Evolutionary conservation across 2,888 invertebrate genomes (phyloP).

Genomic region (Tinea pellionella): DNA sequence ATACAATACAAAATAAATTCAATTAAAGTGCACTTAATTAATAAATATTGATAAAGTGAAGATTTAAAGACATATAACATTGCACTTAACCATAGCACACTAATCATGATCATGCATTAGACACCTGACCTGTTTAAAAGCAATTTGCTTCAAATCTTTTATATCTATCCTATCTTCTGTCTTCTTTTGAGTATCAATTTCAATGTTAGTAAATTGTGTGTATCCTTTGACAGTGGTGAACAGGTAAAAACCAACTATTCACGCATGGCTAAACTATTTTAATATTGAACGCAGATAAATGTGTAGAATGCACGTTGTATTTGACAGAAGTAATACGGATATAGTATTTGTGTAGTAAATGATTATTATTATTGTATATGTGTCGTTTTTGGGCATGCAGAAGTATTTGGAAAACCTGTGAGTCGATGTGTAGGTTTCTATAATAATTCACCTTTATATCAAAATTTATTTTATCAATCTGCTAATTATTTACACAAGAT

Average conservation of each 20-base stretch:
- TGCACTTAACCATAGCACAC: constrained; percentile 1
- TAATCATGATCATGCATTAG: constrained; percentile 45
- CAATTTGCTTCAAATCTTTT: constrained; percentile 37
- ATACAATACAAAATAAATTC: neutral
- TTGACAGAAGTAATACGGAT: constrained; percentile 25
- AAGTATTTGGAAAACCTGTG: constrained; percentile 28
- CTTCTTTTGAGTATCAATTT: constrained; percentile 28
- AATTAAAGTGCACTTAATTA: neutral
- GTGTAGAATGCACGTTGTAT: constrained; percentile 67
- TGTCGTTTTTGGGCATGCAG: constrained; percentile 50
- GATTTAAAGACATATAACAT: neutral
- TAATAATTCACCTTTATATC: constrained; percentile 19
- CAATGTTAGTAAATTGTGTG: constrained; percentile 2
- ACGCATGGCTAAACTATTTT: constrained; percentile 62
- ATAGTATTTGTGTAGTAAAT: constrained; percentile 48
- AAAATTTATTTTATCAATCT: neutral
- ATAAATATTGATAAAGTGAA: neutral
- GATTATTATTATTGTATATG: constrained; percentile 30
- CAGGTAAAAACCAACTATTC: constrained; percentile 17
- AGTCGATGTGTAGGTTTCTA: constrained; percentile 28
- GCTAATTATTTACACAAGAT: constrained; percentile 5
- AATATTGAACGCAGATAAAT: constrained; percentile 49
- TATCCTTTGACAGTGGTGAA: constrained; percentile 1
- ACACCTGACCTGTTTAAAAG: constrained; percentile 30
- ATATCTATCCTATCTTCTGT: constrained; percentile 40